Evolutionary conservation across 1,140 invertebrate species (phyloP).

Genomic region (Brachionus angularis): DNA sequence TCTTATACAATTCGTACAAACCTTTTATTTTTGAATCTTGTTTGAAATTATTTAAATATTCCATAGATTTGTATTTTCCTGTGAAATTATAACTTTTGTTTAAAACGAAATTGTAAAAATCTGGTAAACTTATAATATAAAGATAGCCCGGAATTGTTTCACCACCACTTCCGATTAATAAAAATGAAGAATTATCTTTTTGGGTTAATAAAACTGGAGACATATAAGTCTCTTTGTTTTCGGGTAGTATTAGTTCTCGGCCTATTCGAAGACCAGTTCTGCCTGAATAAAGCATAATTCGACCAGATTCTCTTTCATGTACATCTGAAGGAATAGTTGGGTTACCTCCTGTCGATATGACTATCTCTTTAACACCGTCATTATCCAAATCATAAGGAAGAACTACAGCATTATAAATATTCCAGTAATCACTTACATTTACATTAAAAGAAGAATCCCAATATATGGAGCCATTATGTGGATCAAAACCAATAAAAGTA

Average conservation of each 20-base stretch:
- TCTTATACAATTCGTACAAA: neutral
- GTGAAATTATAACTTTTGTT: neutral
- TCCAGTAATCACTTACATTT: slow-evolving; percentile 46
- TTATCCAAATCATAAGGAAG: slow-evolving; percentile 49
- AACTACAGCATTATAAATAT: slow-evolving; percentile 47
- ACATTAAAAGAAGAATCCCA: neutral
- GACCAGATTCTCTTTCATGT: slow-evolving; percentile 48
- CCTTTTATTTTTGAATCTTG: neutral
- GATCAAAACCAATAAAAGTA: slow-evolving; percentile 50
- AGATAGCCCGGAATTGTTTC: slow-evolving; percentile 51
- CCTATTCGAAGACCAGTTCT: slow-evolving; percentile 50
- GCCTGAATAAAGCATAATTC: slow-evolving; percentile 53
- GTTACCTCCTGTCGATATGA: slow-evolving; percentile 53
- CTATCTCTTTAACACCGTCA: slow-evolving; percentile 51
- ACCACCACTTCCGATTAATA: slow-evolving; percentile 54
- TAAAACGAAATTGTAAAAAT: neutral
- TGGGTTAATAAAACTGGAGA: slow-evolving; percentile 51
- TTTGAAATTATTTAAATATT: neutral
- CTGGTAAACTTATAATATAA: neutral
- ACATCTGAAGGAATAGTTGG: slow-evolving; percentile 47
- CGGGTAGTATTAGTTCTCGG: slow-evolving; percentile 48
- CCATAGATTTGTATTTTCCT: too few relatives aligned
- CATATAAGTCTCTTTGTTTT: slow-evolving; percentile 53
- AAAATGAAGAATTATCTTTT: slow-evolving; percentile 45
- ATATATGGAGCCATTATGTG: slow-evolving; percentile 47